These are phyloP conservation scores for Acanthosepion esculentum DNA, from an alignment of 2,888 invertebrate genomes.

Conservation along the genomic window DNA sequence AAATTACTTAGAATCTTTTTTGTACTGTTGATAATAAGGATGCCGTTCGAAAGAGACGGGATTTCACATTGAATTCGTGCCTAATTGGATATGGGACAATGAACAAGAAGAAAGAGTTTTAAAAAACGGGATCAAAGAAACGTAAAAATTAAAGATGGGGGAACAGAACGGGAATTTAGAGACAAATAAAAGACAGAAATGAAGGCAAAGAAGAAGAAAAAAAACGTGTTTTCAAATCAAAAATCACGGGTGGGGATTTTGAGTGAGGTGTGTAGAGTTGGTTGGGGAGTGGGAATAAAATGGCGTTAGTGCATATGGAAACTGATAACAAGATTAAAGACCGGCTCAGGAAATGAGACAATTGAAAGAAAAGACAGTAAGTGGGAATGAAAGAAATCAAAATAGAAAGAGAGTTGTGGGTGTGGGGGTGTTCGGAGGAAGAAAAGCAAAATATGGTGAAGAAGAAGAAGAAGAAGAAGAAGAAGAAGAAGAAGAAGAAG, in stretches of 20 bases:
- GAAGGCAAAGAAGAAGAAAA: not conserved
- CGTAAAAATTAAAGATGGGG: not conserved
- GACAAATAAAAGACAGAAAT: not conserved
- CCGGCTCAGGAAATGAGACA: not conserved
- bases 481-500: not conserved
- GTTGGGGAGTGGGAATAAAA: not conserved
- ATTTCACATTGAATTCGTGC: not conserved
- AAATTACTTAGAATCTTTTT: not conserved
- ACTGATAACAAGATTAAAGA: not conserved
- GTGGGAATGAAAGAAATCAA: not conserved
- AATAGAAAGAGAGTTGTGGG: not conserved
- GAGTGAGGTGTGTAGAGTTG: not conserved
- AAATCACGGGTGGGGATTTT: not conserved
- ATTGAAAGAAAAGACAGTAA: not conserved
- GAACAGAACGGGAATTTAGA: not conserved
- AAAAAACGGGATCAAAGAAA: not conserved
- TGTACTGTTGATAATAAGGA: not conserved
- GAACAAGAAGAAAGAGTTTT: not conserved
- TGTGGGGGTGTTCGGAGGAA: not conserved
- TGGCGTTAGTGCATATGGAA: not conserved
- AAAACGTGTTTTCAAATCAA: not conserved
- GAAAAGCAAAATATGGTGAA: not conserved
- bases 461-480: not conserved
- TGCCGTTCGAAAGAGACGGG: not conserved
- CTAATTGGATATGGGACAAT: not conserved